phyloP scores from a whole-genome alignment of 2,888 invertebrate species.

The Plagodis dolabraria region DNA sequence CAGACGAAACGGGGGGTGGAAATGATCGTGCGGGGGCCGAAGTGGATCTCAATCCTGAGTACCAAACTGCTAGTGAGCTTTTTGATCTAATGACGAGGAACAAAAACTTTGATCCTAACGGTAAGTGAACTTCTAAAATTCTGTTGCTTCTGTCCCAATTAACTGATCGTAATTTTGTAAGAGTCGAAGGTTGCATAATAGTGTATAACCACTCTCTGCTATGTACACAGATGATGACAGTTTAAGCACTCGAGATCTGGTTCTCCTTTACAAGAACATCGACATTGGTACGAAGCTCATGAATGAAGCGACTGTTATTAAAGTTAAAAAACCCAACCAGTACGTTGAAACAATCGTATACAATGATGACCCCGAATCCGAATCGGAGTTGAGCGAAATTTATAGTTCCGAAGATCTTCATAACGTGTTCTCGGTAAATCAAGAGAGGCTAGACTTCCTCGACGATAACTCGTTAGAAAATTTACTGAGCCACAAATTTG shows the following conservation, averaged over 20 bases:
- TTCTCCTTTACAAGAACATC: conserved; percentile 73
- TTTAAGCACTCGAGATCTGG: conserved; percentile 65
- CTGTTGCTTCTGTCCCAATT: no score
- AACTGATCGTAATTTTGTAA: no score
- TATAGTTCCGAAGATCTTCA: conserved; percentile 61
- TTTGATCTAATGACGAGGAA: conserved; percentile 65
- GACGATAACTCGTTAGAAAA: conserved; percentile 57
- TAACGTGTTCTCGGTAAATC: conserved; percentile 59
- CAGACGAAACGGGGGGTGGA: conserved; percentile 51
- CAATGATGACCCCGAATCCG: conserved; percentile 65
- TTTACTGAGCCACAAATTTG: conserved; percentile 66
- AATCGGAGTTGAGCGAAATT: conserved; percentile 62
- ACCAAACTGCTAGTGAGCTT: conserved; percentile 63
- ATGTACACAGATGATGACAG: conserved; percentile 49
- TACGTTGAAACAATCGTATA: conserved; percentile 70
- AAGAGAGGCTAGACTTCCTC: conserved; percentile 64
- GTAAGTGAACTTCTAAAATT: conserved; percentile 52
- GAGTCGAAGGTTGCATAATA: no score
- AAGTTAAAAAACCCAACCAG: conserved; percentile 58
- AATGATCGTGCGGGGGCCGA: conserved; percentile 22
- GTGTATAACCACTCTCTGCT: no score
- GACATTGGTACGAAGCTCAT: conserved; percentile 64
- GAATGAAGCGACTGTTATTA: conserved; percentile 48
- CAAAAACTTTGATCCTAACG: conserved; percentile 46
- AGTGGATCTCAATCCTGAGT: conserved; percentile 46